Conservation (phyloP, 2,113 vertebrate genomes). For the Ascaphus truei region DNA sequence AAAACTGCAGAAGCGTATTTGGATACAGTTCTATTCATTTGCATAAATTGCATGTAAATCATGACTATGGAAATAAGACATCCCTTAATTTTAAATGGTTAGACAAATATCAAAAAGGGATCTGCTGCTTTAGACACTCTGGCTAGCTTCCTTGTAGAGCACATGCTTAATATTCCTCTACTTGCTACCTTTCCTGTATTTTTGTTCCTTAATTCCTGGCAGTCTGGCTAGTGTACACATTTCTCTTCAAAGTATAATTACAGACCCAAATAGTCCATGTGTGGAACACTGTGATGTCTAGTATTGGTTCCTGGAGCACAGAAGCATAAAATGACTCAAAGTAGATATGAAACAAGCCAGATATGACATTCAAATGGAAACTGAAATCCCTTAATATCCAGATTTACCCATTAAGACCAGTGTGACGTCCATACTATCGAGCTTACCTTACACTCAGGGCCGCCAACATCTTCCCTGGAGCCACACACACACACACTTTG, state of each 20-base stretch:
- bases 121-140: background rate
- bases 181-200: background rate
- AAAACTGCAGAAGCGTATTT: too few relatives aligned
- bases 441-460: too few relatives aligned
- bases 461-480: too few relatives aligned
- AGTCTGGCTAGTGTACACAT: background rate
- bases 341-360: background rate
- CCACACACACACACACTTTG: too few relatives aligned
- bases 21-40: too few relatives aligned
- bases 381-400: background rate
- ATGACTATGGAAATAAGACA: background rate
- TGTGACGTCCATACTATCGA: too few relatives aligned
- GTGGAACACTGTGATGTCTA: background rate
- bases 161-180: background rate
- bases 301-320: background rate
- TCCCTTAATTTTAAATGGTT: background rate
- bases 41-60: too few relatives aligned
- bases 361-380: background rate
- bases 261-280: background rate
- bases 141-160: background rate
- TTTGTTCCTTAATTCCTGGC: background rate
- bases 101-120: background rate
- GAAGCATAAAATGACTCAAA: background rate
- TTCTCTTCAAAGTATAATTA: conserved; percentile 1
- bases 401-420: too few relatives aligned